phyloP scores from a whole-genome alignment of 2,888 invertebrate species.

The Machimus atricapillus region DNA sequence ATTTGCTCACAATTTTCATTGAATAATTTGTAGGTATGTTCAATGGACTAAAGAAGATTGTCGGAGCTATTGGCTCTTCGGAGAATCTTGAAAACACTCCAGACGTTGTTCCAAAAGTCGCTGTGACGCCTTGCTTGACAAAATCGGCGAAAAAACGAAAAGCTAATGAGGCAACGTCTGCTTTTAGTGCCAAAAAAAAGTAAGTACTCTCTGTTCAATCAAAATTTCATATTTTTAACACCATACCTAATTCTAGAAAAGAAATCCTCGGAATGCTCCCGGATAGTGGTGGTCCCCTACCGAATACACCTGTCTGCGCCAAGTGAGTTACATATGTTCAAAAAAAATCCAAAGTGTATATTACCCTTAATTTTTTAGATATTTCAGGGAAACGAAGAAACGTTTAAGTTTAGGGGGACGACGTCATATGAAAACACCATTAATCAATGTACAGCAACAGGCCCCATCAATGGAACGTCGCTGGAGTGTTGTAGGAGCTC shows the following conservation, averaged over 20 bases:
- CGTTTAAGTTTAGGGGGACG: constrained; percentile 51
- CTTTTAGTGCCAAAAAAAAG: constrained; percentile 74
- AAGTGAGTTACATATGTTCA: constrained; percentile 65
- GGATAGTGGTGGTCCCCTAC: constrained; percentile 66
- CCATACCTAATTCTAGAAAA: constrained; percentile 64
- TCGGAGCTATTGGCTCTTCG: constrained; percentile 67
- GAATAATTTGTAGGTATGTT: constrained; percentile 70
- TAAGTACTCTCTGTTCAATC: constrained; percentile 52
- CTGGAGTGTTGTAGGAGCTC: constrained; percentile 65
- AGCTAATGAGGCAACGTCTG: constrained; percentile 65
- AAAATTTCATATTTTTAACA: neutral
- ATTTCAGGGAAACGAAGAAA: constrained; percentile 44
- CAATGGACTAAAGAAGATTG: constrained; percentile 79
- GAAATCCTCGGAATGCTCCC: constrained; percentile 69
- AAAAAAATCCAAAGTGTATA: neutral
- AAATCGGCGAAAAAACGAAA: constrained; percentile 73
- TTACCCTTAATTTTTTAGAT: neutral
- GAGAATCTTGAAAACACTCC: constrained; percentile 63
- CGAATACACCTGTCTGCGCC: constrained; percentile 67
- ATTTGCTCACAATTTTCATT: neutral
- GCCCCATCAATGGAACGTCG: constrained; percentile 50
- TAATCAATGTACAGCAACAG: neutral
- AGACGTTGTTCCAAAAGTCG: constrained; percentile 51
- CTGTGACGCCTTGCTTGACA: constrained; percentile 68
- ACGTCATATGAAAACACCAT: constrained; percentile 43